Percentiles rank a stretch among this genome's conserved stretches.
phyloP scores from a whole-genome alignment of 2,113 vertebrate species.

The Dunckerocampus dactyliophorus region DNA sequence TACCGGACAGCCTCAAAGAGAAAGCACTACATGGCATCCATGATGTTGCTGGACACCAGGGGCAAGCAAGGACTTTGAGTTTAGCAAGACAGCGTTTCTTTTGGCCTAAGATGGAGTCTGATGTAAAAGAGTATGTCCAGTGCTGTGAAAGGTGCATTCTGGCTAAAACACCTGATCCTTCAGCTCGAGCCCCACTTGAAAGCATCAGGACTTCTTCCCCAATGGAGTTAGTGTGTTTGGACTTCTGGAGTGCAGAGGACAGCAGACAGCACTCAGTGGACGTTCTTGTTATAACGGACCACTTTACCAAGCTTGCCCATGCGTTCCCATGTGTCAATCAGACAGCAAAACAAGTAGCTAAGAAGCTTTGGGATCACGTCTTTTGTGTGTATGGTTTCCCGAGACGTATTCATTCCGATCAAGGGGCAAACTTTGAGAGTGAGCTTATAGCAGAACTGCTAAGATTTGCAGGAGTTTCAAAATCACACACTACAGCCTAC shows the following conservation, averaged over 20 bases:
- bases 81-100: constrained; percentile 7
- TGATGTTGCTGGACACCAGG: constrained; percentile 13
- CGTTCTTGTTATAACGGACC: constrained; percentile 7
- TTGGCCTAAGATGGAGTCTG: constrained; percentile 4
- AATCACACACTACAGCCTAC: too few relatives aligned
- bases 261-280: background rate
- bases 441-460: too few relatives aligned
- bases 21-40: constrained; percentile 8
- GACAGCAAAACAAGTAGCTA: too few relatives aligned
- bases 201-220: constrained; percentile 10
- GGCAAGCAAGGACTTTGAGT: background rate
- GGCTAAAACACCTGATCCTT: background rate
- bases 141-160: constrained; percentile 8
- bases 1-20: background rate
- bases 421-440: too few relatives aligned
- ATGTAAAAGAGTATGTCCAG: too few relatives aligned
- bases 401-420: too few relatives aligned
- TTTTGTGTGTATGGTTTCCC: too few relatives aligned
- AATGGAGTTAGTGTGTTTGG: constrained; percentile 17
- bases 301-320: constrained; percentile 1
- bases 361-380: too few relatives aligned
- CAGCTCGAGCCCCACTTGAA: constrained; percentile 1
- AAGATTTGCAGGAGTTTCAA: too few relatives aligned
- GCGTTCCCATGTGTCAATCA: too few relatives aligned
- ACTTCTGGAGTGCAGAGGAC: constrained; percentile 14